Evolutionary conservation across 2,797 vertebrate genomes (phyloP).

Genomic region (Oreortyx pictus): DNA sequence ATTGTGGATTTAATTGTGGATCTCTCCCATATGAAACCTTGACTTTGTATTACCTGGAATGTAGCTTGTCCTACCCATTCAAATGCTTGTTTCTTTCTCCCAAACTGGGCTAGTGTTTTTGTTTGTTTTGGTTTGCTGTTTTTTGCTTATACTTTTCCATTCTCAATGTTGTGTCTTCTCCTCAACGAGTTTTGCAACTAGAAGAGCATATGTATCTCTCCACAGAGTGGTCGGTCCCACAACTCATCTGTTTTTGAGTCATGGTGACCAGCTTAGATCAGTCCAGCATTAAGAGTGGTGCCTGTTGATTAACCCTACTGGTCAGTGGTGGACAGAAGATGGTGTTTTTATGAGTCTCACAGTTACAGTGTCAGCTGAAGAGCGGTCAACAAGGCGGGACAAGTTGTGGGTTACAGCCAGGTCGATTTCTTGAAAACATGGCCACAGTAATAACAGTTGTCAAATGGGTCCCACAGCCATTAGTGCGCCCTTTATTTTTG

Average conservation of each 20-base stretch:
- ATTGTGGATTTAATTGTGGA: not conserved
- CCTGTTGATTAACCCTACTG: not conserved
- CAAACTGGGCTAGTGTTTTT: not conserved
- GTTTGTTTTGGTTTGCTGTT: not conserved
- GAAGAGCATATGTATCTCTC: not conserved
- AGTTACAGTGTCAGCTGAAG: not conserved
- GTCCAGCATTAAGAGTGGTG: not conserved
- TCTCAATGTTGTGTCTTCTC: not conserved
- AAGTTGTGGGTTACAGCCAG: not conserved
- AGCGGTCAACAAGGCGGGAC: not conserved
- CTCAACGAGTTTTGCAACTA: not conserved
- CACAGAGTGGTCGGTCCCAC: not conserved
- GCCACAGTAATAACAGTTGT: not conserved
- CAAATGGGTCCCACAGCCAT: not conserved
- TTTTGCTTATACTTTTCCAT: not conserved
- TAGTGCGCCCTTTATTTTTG: not conserved
- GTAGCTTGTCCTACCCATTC: not conserved
- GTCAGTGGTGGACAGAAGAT: not conserved
- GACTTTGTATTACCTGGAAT: not conserved
- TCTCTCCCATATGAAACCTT: rapidly evolving
- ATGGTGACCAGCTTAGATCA: not conserved
- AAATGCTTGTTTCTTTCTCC: not conserved
- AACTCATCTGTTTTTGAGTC: not conserved
- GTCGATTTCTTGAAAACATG: not conserved
- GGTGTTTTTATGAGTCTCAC: not conserved